Base-by-base conservation (phyloP, 2,797 vertebrate species). In the Cheracebus regulus region DNA sequence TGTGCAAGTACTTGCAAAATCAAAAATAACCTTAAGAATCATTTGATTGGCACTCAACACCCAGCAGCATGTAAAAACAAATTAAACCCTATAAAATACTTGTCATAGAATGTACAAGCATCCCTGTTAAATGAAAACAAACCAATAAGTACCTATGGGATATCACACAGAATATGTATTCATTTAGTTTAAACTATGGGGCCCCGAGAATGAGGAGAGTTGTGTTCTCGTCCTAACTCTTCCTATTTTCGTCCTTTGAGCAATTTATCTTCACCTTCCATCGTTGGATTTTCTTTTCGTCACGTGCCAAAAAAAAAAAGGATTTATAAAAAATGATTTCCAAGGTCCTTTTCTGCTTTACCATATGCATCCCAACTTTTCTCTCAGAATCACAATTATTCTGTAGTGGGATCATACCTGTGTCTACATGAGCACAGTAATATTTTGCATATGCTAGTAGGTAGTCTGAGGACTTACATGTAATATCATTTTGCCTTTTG, bases 31-130 rank as follows among this genome's bases (percentile, higher is more conserved):
- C 67, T 92, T 97, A 97, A 95, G 96, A 97, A 96, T 79, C 73
- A 92, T 97, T 97, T 97, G 92, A 90, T 90, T 98, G 96, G 67
- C 90, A 97, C 90, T 97, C 78, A 96, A 93, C 73, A 93, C 78
- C 86, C 26, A 95, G 78, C 0, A 33, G 73, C 92, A 94, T 83
- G 84, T 97, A 94, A 97, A 97, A 97, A 93, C 96, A 97, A 96
- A 97, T 96, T 96, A 98, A 95, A 95, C 92, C 86, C 75, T 94
- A 93, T 97, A 97, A 97, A 96, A 95, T 96, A 83, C 93, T 93
- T 90, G 90, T 96, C 87, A 97, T 55, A 92, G 95, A 97, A 90
- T 80, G 46, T 90, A 80, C 44, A 92, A 80, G 81, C 46, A 86
- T 90, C 64, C 36, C 73, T 93, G 39, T 58, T 97, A 93, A 93